phyloP scores from a whole-genome alignment of 2,797 vertebrate species.

The Chlorospingus semifuscus region DNA sequence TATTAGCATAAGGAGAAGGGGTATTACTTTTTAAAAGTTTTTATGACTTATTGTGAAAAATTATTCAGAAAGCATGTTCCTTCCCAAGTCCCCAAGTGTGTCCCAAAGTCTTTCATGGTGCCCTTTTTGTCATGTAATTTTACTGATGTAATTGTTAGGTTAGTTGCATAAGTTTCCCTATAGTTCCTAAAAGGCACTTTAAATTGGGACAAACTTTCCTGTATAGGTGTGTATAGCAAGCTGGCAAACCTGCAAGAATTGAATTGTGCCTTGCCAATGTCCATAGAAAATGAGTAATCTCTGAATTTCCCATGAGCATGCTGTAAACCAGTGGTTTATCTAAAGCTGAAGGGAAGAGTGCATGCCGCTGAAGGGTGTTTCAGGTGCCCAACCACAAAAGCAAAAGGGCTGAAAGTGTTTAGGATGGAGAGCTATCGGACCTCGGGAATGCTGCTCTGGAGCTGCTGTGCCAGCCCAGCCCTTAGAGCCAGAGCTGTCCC shows the following conservation, averaged over 20 bases:
- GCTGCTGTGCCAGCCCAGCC: background rate
- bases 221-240: background rate
- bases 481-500: background rate
- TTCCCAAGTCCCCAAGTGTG: background rate
- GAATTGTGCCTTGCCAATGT: accelerated
- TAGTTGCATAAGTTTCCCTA: background rate
- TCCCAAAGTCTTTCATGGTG: background rate
- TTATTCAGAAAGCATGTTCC: background rate
- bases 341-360: background rate
- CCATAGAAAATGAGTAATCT: background rate
- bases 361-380: no score
- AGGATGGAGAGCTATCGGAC: background rate
- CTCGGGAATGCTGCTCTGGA: background rate
- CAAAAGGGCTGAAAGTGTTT: background rate
- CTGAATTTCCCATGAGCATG: background rate
- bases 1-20: background rate
- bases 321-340: background rate
- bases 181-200: background rate
- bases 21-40: background rate
- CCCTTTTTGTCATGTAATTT: background rate
- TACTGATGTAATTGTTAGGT: background rate
- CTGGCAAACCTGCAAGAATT: background rate
- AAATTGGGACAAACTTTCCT: background rate
- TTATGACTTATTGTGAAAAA: background rate
- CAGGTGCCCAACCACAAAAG: background rate